Percentiles rank a stretch among this genome's conserved stretches.
Conservation (phyloP, 2,888 invertebrate genomes). For the Melipona beecheii region DNA sequence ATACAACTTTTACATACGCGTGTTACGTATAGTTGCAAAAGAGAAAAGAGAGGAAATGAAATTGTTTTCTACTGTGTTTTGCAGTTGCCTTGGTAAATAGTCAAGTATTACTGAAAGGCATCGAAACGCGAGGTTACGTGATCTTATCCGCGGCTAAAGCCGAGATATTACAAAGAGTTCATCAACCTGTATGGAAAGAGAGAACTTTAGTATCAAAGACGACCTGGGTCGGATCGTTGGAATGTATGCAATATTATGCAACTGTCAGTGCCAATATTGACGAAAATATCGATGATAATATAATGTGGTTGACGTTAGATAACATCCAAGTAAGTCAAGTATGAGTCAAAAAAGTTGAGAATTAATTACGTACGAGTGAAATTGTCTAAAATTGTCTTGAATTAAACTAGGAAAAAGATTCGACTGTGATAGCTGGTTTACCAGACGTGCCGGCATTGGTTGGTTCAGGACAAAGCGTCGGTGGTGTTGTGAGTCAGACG, state of each 20-base stretch:
- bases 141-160: constrained; percentile 98
- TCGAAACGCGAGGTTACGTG: constrained; percentile 98
- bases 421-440: constrained; percentile 90
- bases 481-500: constrained; percentile 96
- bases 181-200: constrained; percentile 95
- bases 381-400: neutral
- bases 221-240: constrained; percentile 97
- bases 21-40: neutral
- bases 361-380: neutral
- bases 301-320: constrained; percentile 98
- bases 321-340: constrained; percentile 89
- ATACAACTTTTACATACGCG: neutral
- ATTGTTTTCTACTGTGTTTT: constrained; percentile 28
- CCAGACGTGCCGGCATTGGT: constrained; percentile 95
- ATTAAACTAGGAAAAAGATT: constrained; percentile 87
- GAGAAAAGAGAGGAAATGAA: neutral
- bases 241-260: constrained; percentile 99
- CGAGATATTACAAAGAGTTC: constrained; percentile 95
- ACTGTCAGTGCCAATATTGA: constrained; percentile 92
- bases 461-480: constrained; percentile 97
- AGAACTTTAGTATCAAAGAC: constrained; percentile 95
- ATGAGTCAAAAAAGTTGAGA: neutral
- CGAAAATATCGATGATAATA: constrained; percentile 89
- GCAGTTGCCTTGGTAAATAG: constrained; percentile 95
- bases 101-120: constrained; percentile 97